Conservation (phyloP, 2,113 vertebrate genomes). For the Centrocercus urophasianus region DNA sequence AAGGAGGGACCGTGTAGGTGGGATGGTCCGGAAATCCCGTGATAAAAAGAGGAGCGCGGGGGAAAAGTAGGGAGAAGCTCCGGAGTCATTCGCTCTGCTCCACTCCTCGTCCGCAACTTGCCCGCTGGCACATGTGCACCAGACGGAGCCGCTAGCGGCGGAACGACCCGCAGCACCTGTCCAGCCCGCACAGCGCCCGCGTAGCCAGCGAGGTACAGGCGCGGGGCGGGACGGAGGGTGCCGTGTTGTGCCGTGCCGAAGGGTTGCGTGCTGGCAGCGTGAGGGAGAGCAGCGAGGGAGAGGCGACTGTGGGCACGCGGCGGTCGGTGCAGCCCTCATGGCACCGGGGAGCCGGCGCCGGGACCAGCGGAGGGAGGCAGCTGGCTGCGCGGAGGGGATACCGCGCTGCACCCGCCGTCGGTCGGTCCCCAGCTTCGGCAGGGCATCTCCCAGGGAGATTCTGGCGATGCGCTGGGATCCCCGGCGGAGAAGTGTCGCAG, state of each 20-base stretch:
- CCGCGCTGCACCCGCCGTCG: background rate
- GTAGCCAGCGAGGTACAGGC: background rate
- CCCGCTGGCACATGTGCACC: background rate
- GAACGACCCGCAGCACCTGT: background rate
- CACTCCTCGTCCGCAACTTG: background rate
- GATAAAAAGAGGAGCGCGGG: conserved; percentile 66
- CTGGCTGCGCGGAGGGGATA: background rate
- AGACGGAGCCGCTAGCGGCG: background rate
- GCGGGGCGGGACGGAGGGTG: no score
- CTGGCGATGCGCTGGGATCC: background rate
- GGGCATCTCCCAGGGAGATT: background rate
- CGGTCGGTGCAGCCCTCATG: no score
- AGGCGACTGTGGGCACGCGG: no score
- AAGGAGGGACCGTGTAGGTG: conserved; percentile 58
- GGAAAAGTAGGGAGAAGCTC: conserved; percentile 26
- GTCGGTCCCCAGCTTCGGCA: background rate
- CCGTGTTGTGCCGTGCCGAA: no score
- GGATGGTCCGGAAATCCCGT: conserved; percentile 75
- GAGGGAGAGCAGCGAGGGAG: no score
- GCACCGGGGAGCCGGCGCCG: background rate
- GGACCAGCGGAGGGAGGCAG: background rate
- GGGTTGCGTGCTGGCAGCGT: no score
- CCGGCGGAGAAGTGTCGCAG: background rate
- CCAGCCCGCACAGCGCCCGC: background rate
- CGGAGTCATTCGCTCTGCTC: background rate